phyloP scores from a whole-genome alignment of 1,140 invertebrate species.

The Ips typographus region DNA sequence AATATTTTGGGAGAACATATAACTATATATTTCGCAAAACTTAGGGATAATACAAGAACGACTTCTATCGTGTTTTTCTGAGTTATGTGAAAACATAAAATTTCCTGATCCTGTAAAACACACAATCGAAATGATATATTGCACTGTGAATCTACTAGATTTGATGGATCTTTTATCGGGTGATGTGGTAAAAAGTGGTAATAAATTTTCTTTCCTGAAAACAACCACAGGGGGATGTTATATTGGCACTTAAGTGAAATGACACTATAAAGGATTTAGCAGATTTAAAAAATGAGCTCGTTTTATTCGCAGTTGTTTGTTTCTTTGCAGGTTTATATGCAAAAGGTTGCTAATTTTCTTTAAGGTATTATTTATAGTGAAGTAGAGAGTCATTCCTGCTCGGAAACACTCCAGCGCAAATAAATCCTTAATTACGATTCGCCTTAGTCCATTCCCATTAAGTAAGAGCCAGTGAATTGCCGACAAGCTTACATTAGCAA shows the following conservation, averaged over 20 bases:
- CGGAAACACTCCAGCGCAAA: not conserved
- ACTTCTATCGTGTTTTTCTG: conserved; percentile 8
- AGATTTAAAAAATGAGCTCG: not conserved
- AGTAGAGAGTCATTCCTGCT: no score
- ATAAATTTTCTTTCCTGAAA: conserved; percentile 9
- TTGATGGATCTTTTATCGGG: conserved; percentile 15
- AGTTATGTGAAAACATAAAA: conserved; percentile 20
- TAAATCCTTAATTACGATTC: conserved; percentile 15
- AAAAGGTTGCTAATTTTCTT: no score
- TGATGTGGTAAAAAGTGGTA: conserved; percentile 12
- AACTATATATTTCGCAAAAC: not conserved
- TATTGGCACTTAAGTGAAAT: conserved; percentile 12
- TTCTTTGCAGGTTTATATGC: no score
- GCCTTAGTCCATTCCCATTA: conserved; percentile 10
- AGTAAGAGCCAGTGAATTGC: conserved; percentile 13
- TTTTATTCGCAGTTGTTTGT: no score
- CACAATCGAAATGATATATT: conserved; percentile 15
- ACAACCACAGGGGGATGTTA: conserved; percentile 1
- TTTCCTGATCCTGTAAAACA: conserved; percentile 16
- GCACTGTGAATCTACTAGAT: conserved; percentile 13
- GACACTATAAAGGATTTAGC: conserved; percentile 2
- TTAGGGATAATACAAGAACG: conserved; percentile 11
- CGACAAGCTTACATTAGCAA: conserved; percentile 18
- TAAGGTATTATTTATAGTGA: no score
- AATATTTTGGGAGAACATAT: no score